Base-by-base conservation (phyloP, 2,797 vertebrate species). In the Semaprochilodus insignis region DNA sequence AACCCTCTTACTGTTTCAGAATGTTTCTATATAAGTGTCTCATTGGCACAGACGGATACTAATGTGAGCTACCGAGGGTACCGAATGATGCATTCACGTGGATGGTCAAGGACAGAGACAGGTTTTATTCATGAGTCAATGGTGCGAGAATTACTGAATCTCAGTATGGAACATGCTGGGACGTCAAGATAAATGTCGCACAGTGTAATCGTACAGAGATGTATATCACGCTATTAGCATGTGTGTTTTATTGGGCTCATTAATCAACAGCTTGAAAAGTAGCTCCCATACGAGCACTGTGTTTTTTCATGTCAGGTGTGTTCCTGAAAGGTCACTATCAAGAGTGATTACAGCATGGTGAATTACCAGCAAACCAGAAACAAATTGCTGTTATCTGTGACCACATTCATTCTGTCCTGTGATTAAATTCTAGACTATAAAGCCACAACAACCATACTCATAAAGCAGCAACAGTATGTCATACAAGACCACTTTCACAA, bases 221-320 rank as follows among this genome's bases (percentile, higher is more conserved):
- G 40, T 25, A 15, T 48, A 40, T 36, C 48, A 31, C 15, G 3
- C 55, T 34, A 62, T 71, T 82, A 82, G 62, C 67, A 63, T 63
- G 48, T 44, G 4, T 72, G 55, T 65, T 62, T 65, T 6, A 65
- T 65, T 59, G 27, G 19, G 17, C 1, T 4, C 34, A 31, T 81
- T 83, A 77, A 74, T 78, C 54, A 63, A 14, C 36, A 19, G 21
- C 31, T 66, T 80, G 19, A 66, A 48, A 65, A 52, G 51, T 69
- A 70, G 27, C 60, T 17, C 52, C 44, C 27, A 5, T 59, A 52
- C 55, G n/a, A 78, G 48, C 44, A 34, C 19, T 60, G 54, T 23
- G 77, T 51, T 73, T 73, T 57, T 80, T 73, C 77, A 44, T 75
- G 74, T 72, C 51, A 79, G 69, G 72, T 73, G 74, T 40, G 59